Evolutionary conservation across 2,113 vertebrate species (phyloP).

Genomic region (Otis tarda): DNA sequence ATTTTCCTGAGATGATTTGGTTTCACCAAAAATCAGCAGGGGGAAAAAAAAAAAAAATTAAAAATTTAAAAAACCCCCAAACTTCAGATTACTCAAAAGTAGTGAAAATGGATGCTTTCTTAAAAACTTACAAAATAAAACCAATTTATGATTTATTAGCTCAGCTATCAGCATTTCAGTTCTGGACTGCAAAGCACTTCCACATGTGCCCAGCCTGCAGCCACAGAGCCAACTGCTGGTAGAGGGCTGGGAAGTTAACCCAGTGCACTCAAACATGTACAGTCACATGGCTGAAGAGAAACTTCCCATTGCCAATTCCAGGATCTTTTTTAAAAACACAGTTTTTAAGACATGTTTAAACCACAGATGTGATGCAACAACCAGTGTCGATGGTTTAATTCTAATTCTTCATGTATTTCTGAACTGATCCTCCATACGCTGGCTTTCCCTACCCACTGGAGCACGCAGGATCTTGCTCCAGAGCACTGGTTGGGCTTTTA

Average conservation of each 20-base stretch:
- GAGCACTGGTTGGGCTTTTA: rapidly evolving
- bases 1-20: background rate
- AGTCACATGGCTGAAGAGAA: background rate
- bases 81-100: background rate
- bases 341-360: background rate
- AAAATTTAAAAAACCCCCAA: too few species aligned
- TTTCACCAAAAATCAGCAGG: background rate
- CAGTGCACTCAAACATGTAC: background rate
- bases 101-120: background rate
- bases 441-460: rapidly evolving
- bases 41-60: background rate
- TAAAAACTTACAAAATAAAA: background rate
- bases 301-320: background rate
- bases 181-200: background rate
- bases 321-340: background rate
- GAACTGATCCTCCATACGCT: rapidly evolving
- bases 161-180: background rate
- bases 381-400: background rate
- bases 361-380: background rate
- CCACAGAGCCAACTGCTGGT: background rate
- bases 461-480: background rate
- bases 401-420: background rate
- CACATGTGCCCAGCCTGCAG: background rate
- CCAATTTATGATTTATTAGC: background rate
- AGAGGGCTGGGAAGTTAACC: background rate